Evolutionary conservation across 2,888 invertebrate species (phyloP), one percentile per base, ranked within the genome.

Genomic region (Caenorhabditis sp.): DNA sequence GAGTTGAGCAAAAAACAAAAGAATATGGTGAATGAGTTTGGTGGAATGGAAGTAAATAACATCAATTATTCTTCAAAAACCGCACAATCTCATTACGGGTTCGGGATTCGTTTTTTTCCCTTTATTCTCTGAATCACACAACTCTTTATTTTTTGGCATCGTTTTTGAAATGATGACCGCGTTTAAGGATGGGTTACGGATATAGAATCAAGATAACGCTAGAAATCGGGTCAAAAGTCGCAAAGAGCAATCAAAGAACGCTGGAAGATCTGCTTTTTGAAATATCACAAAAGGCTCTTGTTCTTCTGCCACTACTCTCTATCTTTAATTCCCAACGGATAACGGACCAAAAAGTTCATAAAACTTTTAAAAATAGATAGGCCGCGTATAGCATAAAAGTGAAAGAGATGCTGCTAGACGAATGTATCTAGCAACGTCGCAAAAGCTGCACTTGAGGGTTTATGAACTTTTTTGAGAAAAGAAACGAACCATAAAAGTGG

Each of bases 41-140:
- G 44, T 61, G 56, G 67, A 61, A 71, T 68, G 72, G 80, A 72
- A 72, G 72, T 72, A 72, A 80, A 80, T 80, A 80, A 35, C 67
- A 79, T 80, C 72, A 80, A 80, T 80, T 80, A 80, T 80, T 80
- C 72, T 8, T 61, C 35, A 71, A 79, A n/a, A 71, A 67, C 51
- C 35, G 20, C 55, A 56, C 68, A 68, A 69, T 68, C 69, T 77
- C 67, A 69, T 77, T 64, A 77, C 26, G 68, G 32, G 61, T 32
- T 40, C 37, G 50, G 61, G 50, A 44, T 58, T 28, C 37, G 15
- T 0, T 9, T 51, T 32, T 55, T 62, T 62, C 40, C 20, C 32
- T 28, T n/a, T n/a, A n/a, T n/a, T n/a, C 24, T 24, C 24, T 28
- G 22, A 44, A 40, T 53, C 50, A 32, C 32, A 4, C 32, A 9